Percentiles rank a stretch among this genome's conserved stretches.
Evolutionary conservation across 92 coral and sea anemone species (phyloP).

Genomic region (Virgularia gustaviana): DNA sequence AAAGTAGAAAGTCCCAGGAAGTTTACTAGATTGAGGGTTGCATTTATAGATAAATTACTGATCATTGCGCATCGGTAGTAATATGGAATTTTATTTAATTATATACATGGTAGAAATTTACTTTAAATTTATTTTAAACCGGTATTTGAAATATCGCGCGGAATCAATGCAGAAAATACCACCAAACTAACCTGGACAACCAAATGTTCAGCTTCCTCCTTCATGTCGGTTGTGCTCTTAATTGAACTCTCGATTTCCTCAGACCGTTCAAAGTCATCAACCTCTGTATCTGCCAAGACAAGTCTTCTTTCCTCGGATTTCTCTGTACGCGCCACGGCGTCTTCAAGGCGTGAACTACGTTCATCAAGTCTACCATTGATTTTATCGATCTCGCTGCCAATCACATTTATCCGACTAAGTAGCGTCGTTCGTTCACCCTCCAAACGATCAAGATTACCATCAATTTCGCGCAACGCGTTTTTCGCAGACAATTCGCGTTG

Average conservation of each 20-base stretch:
- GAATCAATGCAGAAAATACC: too few relatives aligned
- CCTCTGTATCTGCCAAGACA: conserved; percentile 39
- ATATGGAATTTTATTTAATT: too few relatives aligned
- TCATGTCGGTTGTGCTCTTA: conserved; percentile 6
- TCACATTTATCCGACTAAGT: conserved; percentile 36
- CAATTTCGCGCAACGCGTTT: conserved; percentile 12
- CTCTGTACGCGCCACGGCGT: conserved; percentile 1
- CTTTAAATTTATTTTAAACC: too few relatives aligned
- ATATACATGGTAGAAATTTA: too few relatives aligned
- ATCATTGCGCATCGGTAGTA: too few relatives aligned
- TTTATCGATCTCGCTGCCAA: conserved; percentile 19
- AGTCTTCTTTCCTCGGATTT: conserved; percentile 36
- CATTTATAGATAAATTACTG: too few relatives aligned
- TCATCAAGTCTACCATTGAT: conserved; percentile 9
- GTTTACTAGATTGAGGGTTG: too few relatives aligned
- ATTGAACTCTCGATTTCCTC: conserved; percentile 31
- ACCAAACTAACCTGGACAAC: conserved; percentile 19
- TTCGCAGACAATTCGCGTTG: conserved; percentile 47
- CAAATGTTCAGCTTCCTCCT: conserved; percentile 12
- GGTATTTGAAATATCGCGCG: too few relatives aligned
- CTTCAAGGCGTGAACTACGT: conserved; percentile 6
- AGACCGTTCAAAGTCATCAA: conserved; percentile 30
- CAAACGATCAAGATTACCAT: conserved; percentile 19
- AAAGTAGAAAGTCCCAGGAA: too few relatives aligned
- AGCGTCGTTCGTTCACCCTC: conserved; percentile 42